These are phyloP conservation scores for Drosophila anomelani DNA, from an alignment of 2,888 invertebrate genomes.

Conservation along the genomic window DNA sequence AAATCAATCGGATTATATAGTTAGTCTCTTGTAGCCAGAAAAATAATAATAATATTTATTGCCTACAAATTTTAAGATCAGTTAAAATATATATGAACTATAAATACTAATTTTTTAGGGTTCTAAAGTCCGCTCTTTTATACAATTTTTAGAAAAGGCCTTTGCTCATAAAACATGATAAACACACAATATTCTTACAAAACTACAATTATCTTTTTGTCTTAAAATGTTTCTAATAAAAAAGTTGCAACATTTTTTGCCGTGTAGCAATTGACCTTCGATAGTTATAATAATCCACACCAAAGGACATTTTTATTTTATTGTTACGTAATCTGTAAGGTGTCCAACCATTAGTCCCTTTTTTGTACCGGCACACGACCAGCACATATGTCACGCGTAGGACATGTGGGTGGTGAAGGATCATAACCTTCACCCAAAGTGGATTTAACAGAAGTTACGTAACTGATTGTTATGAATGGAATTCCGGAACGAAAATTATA, in stretches of 20 bases:
- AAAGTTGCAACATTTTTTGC: not conserved
- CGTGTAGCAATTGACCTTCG: conserved; percentile 20
- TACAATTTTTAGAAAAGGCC: no score
- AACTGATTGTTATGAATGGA: conserved; percentile 2
- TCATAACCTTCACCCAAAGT: conserved; percentile 11
- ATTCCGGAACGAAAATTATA: not conserved
- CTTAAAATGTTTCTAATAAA: no score
- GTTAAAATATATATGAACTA: no score
- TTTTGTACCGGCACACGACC: conserved; percentile 31
- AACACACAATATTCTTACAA: not conserved
- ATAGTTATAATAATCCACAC: not conserved
- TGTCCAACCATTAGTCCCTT: conserved; percentile 11
- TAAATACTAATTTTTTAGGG: no score
- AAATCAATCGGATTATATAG: no score
- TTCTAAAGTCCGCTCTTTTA: no score
- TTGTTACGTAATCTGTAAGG: conserved; percentile 18
- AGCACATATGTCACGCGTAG: conserved; percentile 12
- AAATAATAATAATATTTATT: no score
- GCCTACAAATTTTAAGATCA: no score
- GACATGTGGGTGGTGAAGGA: conserved; percentile 12
- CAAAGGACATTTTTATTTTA: not conserved
- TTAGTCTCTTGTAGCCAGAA: no score
- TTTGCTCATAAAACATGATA: no score
- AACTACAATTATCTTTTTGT: not conserved
- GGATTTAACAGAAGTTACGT: conserved; percentile 1